These are phyloP conservation scores for Elephas maximus DNA, from an alignment of 2,113 vertebrate genomes.

Conservation along the genomic window DNA sequence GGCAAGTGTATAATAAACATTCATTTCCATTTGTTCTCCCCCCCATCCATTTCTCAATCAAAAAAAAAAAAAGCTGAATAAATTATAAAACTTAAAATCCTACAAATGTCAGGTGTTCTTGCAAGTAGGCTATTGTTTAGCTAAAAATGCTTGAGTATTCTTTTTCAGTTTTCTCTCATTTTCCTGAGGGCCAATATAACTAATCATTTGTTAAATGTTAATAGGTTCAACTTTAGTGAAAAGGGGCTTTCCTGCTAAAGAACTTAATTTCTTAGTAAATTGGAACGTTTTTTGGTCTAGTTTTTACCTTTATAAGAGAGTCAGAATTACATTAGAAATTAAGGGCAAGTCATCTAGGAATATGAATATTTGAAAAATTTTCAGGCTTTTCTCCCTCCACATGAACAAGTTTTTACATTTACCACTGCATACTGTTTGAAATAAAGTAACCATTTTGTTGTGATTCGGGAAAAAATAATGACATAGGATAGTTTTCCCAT, in stretches of 20 bases:
- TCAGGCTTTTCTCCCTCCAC: slow-evolving; percentile 29
- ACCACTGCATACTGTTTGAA: slow-evolving; percentile 39
- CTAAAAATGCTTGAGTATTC: slow-evolving; percentile 20
- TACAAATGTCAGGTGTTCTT: slow-evolving; percentile 46
- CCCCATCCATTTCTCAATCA: not conserved
- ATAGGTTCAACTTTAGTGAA: not conserved
- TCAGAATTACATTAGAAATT: not conserved
- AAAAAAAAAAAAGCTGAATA: not conserved
- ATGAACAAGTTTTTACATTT: slow-evolving; percentile 50
- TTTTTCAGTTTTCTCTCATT: slow-evolving; percentile 59
- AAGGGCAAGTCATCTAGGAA: not conserved
- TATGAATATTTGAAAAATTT: not conserved
- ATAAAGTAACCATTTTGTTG: slow-evolving; percentile 32
- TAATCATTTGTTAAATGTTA: not conserved
- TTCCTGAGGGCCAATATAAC: not conserved
- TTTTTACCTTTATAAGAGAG: not conserved
- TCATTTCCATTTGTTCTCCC: slow-evolving; percentile 58
- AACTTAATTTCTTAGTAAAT: not conserved
- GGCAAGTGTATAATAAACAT: slow-evolving; percentile 53
- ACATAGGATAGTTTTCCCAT: not conserved
- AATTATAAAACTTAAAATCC: slow-evolving; percentile 62
- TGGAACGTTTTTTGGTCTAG: not conserved
- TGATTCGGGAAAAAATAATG: not conserved
- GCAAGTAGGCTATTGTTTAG: slow-evolving; percentile 47
- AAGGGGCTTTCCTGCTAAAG: not conserved